phyloP scores from a whole-genome alignment of 2,797 vertebrate genomes.

The Cirrhinus molitorella region DNA sequence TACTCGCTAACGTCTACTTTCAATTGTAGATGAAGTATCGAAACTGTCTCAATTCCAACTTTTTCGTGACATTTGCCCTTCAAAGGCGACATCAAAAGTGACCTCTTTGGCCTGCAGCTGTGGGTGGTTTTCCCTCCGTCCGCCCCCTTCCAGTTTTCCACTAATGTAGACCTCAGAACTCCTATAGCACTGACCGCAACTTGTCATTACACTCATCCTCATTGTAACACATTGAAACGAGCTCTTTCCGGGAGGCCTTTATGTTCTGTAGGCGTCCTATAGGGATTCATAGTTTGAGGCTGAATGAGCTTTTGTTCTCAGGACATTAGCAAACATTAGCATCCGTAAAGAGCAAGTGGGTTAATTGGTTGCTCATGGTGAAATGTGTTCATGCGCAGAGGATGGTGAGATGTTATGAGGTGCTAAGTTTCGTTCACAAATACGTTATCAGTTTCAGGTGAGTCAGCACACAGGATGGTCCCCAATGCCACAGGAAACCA shows the following conservation, averaged over 20 bases:
- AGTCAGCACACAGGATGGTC: conserved; percentile 21
- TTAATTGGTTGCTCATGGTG: not conserved
- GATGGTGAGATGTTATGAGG: not conserved
- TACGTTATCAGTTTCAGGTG: not conserved
- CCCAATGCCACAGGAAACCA: conserved; percentile 38
- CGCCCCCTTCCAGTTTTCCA: not conserved
- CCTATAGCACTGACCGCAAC: not conserved
- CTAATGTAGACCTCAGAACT: conserved; percentile 1
- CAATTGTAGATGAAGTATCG: not conserved
- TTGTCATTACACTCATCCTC: conserved; percentile 23
- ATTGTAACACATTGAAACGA: not conserved
- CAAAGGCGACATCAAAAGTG: conserved; percentile 36
- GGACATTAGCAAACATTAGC: conserved; percentile 29
- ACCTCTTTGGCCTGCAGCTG: conserved; percentile 34
- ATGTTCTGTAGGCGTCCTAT: conserved; percentile 10
- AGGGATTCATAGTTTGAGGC: not conserved
- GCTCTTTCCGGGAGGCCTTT: conserved; percentile 3
- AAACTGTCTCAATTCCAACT: not conserved
- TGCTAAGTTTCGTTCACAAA: conserved; percentile 10
- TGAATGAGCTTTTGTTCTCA: conserved; percentile 36
- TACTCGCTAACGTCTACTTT: not conserved
- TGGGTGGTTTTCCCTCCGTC: conserved; percentile 17
- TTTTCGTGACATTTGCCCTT: not conserved
- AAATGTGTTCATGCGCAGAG: not conserved
- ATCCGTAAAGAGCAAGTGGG: not conserved